Conservation (phyloP, 2,797 vertebrate species). For the Chiloscyllium punctatum region DNA sequence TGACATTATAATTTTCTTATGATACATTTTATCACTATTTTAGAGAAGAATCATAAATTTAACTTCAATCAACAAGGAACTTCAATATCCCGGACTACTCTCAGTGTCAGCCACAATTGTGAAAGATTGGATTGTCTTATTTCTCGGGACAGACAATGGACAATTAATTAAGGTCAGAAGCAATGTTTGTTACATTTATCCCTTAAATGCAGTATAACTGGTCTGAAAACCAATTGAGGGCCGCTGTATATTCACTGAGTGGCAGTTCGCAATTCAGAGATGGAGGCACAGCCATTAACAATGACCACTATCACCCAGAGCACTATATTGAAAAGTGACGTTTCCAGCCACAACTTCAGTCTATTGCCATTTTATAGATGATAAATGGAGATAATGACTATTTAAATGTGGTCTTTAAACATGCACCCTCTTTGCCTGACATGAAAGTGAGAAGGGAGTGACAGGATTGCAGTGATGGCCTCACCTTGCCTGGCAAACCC, state of each 20-base stretch:
- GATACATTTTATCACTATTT: background rate
- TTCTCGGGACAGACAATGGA: slow-evolving; percentile 17
- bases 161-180: slow-evolving; percentile 27
- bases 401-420: too few species aligned
- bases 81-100: background rate
- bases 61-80: background rate
- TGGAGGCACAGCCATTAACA: too few species aligned
- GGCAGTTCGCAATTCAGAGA: too few species aligned
- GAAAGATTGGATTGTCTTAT: background rate
- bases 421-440: too few species aligned
- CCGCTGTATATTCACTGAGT: background rate
- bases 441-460: too few species aligned
- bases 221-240: background rate
- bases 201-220: background rate
- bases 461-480: background rate
- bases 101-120: background rate
- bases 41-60: background rate
- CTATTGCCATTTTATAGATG: too few species aligned
- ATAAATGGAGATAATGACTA: too few species aligned
- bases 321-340: too few species aligned
- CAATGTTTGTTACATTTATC: background rate
- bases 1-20: background rate
- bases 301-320: too few species aligned
- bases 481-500: background rate
- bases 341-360: too few species aligned